These are phyloP conservation scores for Chaetodon trifascialis DNA, from an alignment of 2,113 vertebrate species.

Conservation along the genomic window DNA sequence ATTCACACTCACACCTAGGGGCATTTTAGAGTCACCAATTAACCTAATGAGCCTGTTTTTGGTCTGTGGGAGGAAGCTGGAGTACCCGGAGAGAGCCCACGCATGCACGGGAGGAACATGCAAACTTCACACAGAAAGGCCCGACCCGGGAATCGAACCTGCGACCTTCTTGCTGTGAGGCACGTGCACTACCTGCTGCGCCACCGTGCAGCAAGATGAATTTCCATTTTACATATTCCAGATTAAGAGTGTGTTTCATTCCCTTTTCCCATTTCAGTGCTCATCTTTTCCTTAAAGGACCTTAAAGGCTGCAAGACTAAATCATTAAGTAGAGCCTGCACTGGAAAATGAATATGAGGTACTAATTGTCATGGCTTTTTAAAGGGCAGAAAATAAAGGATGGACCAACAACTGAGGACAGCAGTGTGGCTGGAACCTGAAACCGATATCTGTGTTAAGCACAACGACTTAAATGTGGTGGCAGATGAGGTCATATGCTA, in stretches of 20 bases:
- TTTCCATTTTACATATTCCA: background rate
- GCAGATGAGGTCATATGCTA: conserved; percentile 70
- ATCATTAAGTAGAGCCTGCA: conserved; percentile 12
- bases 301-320: background rate
- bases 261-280: background rate
- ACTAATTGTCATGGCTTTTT: conserved; percentile 39
- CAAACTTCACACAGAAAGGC: no score
- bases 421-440: conserved; percentile 11
- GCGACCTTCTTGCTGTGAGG: no score
- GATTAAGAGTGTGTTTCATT: background rate
- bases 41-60: no score
- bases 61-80: no score
- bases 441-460: conserved; percentile 8
- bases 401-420: conserved; percentile 21
- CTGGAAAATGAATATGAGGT: conserved; percentile 17
- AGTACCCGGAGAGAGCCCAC: no score
- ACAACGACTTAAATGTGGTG: conserved; percentile 39
- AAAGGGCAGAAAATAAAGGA: conserved; percentile 45
- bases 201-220: no score
- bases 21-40: no score
- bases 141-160: no score
- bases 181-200: no score
- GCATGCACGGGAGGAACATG: no score
- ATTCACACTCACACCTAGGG: no score
- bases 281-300: conserved; percentile 9